Evolutionary conservation across 2,888 invertebrate species (phyloP), one percentile per base, ranked within the genome.

Genomic region (Sceliomorpha sp.): DNA sequence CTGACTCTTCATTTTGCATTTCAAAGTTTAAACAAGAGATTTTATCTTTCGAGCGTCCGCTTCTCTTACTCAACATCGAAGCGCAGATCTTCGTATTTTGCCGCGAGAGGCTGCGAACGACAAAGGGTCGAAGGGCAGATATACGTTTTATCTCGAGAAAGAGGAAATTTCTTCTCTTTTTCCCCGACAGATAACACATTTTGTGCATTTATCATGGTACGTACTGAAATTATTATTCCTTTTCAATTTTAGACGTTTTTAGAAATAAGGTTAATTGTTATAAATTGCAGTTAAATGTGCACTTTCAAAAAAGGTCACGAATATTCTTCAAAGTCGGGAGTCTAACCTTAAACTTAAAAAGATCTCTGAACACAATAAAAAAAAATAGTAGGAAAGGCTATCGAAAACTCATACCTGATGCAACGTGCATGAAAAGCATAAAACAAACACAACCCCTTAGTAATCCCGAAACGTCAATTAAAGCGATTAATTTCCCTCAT

Each of bases 21-120:
- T 72, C 70, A 56, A 77, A 77, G 60, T 76, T 78, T 76, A 77
- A 79, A 79, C 76, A 76, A 79, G 71, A 70, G 74, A 77, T 76
- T 73, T 71, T 69, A 68, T 70, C 75, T 56, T 24, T 42, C 66
- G 47, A 17, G 20, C 34, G 7, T 39, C 42, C 50, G 44, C 51
- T 47, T 68, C 66, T 56, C 66, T 56, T 58, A 39, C 56, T 50
- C 44, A 32, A 20, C 36, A 7, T 7, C 14, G 36, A 36, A 12
- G 14, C 58, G 45, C 9, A 58, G 58, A 58, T 66, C 63, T 55
- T 14, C 34, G 12, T 34, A 31, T 45, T 62, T 47, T 32, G 37
- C 20, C 14, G 53, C 50, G 48, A 51, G 47, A 63, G 53, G 40
- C 40, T 40, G 31, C 53, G 13, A 15, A 32, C 36, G 24, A 55